Conservation (phyloP, 2,113 vertebrate genomes). For the Globicephala melas region DNA sequence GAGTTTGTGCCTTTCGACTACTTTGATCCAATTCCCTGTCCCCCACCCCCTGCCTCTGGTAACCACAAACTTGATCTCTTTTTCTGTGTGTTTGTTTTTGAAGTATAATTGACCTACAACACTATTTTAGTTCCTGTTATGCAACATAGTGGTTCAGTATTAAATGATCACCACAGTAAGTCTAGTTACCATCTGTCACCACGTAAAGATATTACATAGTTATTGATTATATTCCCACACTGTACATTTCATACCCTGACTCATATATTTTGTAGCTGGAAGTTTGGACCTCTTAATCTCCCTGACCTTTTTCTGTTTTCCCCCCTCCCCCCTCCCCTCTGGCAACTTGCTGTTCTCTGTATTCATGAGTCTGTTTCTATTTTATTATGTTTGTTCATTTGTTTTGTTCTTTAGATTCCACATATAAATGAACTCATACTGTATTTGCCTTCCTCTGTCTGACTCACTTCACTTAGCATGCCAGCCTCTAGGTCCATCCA, state of each 20-base stretch:
- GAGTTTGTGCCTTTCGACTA: not conserved
- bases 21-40: not conserved
- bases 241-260: not conserved
- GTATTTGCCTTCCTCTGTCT: not conserved
- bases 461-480: not conserved
- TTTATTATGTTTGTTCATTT: not conserved
- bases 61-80: not conserved
- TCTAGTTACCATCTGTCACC: not conserved
- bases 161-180: not conserved
- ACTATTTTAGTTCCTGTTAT: not conserved
- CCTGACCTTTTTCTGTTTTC: not conserved
- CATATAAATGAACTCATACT: not conserved
- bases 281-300: not conserved
- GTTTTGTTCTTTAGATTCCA: not conserved
- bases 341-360: not conserved
- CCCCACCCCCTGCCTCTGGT: not conserved
- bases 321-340: not conserved
- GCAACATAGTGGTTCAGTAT: not conserved
- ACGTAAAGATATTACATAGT: not conserved
- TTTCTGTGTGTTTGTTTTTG: not conserved
- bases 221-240: not conserved
- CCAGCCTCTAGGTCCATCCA: not conserved
- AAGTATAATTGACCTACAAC: not conserved
- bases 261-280: not conserved
- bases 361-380: not conserved